A percentile compares a stretch with the other conserved stretches of the same genome.
These are phyloP conservation scores for Poecilia latipinna DNA, from an alignment of 2,113 vertebrate genomes.

Conservation along the genomic window DNA sequence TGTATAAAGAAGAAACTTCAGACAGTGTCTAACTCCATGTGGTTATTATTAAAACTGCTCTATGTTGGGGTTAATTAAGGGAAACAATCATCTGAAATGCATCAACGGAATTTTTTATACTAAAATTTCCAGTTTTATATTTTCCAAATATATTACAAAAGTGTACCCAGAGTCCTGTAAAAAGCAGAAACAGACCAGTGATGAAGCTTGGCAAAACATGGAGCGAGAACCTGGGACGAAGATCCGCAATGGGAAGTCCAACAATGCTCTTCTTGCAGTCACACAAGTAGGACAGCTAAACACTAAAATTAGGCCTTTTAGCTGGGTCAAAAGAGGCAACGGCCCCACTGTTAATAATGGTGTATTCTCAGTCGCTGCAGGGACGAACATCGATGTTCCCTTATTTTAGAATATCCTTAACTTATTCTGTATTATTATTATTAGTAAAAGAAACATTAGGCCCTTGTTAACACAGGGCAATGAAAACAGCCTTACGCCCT, in stretches of 20 bases:
- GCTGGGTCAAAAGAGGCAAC: background rate
- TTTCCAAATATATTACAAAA: background rate
- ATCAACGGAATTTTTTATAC: too few relatives aligned
- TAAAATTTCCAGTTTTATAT: too few relatives aligned
- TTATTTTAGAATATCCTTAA: too few relatives aligned
- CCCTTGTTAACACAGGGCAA: background rate
- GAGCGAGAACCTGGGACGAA: background rate
- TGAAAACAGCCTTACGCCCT: background rate
- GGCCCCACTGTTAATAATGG: background rate
- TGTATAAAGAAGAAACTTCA: too few relatives aligned
- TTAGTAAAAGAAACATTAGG: background rate
- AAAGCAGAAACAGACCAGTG: background rate
- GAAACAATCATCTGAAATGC: too few relatives aligned
- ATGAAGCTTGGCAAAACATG: background rate
- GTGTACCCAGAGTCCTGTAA: background rate
- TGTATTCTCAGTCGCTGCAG: background rate
- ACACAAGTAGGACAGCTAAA: background rate
- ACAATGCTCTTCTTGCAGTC: background rate
- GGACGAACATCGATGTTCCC: background rate
- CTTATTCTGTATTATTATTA: background rate
- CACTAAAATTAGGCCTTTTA: background rate
- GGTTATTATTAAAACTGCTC: too few relatives aligned
- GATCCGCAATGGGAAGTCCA: slow-evolving; percentile 1
- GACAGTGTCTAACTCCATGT: too few relatives aligned
- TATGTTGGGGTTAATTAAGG: background rate